These are phyloP conservation scores for Rhizomys pruinosus DNA, from an alignment of 2,113 vertebrate genomes.

Conservation along the genomic window DNA sequence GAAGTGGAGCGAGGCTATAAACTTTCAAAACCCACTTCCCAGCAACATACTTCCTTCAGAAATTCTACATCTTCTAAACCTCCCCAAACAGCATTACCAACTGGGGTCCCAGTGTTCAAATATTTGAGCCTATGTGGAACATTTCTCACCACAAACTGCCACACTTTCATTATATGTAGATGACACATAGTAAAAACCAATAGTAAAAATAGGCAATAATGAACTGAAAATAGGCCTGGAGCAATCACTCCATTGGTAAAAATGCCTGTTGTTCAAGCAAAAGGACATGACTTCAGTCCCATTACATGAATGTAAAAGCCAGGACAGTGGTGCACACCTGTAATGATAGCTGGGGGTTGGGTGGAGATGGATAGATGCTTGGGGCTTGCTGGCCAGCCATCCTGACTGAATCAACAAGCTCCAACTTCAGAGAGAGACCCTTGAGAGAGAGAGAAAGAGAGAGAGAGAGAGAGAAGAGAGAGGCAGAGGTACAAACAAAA, in stretches of 20 bases:
- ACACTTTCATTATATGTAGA: neutral
- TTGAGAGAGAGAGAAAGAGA: neutral
- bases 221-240: conserved; percentile 3
- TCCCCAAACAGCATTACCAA: no score
- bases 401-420: neutral
- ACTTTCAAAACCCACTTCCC: no score
- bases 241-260: neutral
- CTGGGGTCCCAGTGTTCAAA: no score
- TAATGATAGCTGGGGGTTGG: neutral
- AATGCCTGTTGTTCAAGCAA: neutral
- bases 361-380: neutral
- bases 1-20: no score
- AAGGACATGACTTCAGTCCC: neutral
- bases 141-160: no score
- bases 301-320: neutral
- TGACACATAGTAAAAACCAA: neutral
- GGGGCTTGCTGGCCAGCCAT: neutral
- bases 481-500: no score
- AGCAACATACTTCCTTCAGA: no score
- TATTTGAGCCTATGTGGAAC: no score
- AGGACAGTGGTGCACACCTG: neutral
- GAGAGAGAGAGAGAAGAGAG: neutral
- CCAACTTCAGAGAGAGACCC: neutral
- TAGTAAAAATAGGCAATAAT: neutral
- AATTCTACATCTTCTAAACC: no score